Base-by-base conservation (phyloP, 2,797 vertebrate species). In the Sciaenops ocellatus region DNA sequence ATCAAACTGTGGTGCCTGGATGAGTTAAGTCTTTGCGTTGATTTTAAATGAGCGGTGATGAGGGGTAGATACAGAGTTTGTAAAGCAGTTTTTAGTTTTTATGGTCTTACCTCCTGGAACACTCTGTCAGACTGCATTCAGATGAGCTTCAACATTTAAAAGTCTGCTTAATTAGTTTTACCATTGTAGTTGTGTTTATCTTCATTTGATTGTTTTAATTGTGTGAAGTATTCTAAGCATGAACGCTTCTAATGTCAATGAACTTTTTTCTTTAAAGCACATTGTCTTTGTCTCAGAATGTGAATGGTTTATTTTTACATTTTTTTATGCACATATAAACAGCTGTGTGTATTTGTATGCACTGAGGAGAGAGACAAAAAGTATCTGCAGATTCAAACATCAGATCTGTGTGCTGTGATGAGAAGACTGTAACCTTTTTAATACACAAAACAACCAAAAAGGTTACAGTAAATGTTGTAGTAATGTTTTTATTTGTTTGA, bases 141-240 rank as follows among this genome's bases (percentile, higher is more conserved):
- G 56, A 80, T 57, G 51, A 80, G 48, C 41, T 47, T 50, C 28
- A 77, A 54, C 74, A 66, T 74, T 48, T 54, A 64, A 8, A 54
- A 60, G 52, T 42, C 20, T n/a, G 13, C 24, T 72, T 34, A 18
- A 65, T 61, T 66, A 76, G 26, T 20, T 61, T 28, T 26, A 34
- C 11, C 18, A 15, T 46, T 5, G 26, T 41, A 18, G 48, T 55
- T 38, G 34, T 38, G 4, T 46, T 66, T 67, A 26, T 12, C 54
- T 59, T 13, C 16, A 42, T 62, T 73, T 54, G 16, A 42, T 73
- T 65, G 46, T 61, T 62, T 52, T 54, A 41, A 54, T 66, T 57
- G 22, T 72, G 42, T 41, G 2, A 50, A 20, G 28, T 22, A n/a
- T 13, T 20, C n/a, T 20, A 11, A 30, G 22, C 28, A 28, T 75